These are phyloP conservation scores for Melipona bicolor DNA, from an alignment of 2,888 invertebrate species.

Conservation along the genomic window DNA sequence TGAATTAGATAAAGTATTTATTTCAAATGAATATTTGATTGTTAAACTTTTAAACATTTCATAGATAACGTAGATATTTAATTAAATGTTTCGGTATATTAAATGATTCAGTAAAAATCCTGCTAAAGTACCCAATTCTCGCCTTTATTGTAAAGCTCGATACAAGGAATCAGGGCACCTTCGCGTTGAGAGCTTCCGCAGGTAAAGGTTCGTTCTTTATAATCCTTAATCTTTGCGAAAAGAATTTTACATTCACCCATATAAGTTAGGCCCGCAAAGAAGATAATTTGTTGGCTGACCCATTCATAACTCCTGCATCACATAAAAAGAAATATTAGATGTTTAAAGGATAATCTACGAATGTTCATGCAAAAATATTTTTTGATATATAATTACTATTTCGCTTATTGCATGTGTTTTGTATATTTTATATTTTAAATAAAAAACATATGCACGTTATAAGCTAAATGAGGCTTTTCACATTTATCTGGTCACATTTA, in stretches of 20 bases:
- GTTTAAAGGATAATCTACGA: not conserved
- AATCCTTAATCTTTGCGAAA: conserved; percentile 90
- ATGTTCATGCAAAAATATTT: too few relatives aligned
- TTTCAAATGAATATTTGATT: too few relatives aligned
- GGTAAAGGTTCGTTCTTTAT: conserved; percentile 85
- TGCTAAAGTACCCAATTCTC: conserved; percentile 84
- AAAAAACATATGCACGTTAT: too few relatives aligned
- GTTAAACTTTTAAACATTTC: too few relatives aligned
- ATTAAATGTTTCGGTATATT: not conserved
- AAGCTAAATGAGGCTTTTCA: too few relatives aligned
- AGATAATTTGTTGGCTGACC: conserved; percentile 72
- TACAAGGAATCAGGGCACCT: conserved; percentile 90
- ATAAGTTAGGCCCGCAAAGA: conserved; percentile 79
- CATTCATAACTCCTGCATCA: conserved; percentile 77
- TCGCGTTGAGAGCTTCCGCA: conserved; percentile 85
- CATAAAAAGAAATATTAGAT: not conserved
- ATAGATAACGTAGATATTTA: not conserved
- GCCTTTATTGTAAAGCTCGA: conserved; percentile 90
- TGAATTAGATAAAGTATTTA: too few relatives aligned
- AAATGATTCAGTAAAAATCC: not conserved
- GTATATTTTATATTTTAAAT: too few relatives aligned
- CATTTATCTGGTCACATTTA: too few relatives aligned
- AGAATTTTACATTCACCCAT: conserved; percentile 93
- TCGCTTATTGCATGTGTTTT: too few relatives aligned
- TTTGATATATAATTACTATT: too few relatives aligned